phyloP scores from a whole-genome alignment of 2,113 vertebrate species.

The Hemiprocne comata region DNA sequence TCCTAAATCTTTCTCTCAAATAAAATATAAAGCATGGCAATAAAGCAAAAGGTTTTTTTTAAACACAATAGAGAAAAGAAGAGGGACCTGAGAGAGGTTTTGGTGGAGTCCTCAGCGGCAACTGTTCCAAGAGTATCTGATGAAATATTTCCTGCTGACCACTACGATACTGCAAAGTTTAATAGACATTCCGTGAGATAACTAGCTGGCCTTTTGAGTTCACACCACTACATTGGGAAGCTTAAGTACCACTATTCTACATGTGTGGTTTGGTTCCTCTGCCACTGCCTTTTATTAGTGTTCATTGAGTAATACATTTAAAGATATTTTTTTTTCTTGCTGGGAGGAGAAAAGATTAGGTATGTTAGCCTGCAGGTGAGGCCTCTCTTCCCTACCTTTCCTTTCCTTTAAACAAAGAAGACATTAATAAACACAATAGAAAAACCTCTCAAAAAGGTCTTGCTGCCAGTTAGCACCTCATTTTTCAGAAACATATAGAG shows the following conservation, averaged over 20 bases:
- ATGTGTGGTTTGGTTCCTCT: neutral
- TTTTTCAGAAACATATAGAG: neutral
- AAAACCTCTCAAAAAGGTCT: neutral
- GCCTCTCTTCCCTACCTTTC: neutral
- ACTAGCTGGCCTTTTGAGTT: neutral
- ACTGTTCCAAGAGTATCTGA: neutral
- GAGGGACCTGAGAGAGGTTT: neutral
- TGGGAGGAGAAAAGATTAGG: neutral
- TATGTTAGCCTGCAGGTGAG: neutral
- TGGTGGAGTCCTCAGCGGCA: neutral
- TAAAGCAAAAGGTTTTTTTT: neutral
- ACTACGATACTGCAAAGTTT: neutral
- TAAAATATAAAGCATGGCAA: neutral
- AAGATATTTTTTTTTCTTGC: neutral
- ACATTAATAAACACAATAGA: neutral
- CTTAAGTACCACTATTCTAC: neutral
- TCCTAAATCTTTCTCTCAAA: neutral
- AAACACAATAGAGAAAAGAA: neutral
- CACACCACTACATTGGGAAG: neutral
- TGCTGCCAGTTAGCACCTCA: neutral
- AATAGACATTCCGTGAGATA: neutral
- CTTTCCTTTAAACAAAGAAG: neutral
- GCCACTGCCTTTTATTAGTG: neutral
- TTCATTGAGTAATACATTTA: neutral
- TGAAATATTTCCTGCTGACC: neutral